These are phyloP conservation scores for Temnothorax ravouxi DNA, from an alignment of 2,888 invertebrate species.

Conservation along the genomic window DNA sequence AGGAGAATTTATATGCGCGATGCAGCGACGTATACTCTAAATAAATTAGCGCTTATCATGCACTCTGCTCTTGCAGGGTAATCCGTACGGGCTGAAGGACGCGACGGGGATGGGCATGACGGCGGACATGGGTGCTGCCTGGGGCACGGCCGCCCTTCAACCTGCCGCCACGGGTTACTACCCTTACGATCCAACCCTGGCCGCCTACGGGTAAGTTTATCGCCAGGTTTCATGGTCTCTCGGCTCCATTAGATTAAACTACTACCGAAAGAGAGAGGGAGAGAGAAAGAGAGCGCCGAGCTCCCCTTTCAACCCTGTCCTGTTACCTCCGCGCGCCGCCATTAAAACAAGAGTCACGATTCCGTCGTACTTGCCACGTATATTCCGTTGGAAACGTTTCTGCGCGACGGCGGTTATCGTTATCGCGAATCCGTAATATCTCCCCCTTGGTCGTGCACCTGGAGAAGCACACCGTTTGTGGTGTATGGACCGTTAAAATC, in stretches of 20 bases:
- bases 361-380: constrained; percentile 62
- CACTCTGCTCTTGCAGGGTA: constrained; percentile 89
- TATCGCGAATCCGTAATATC: constrained; percentile 77
- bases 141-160: constrained; percentile 96
- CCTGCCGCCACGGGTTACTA: constrained; percentile 95
- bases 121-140: constrained; percentile 94
- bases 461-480: constrained; percentile 45
- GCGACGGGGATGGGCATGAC: constrained; percentile 90
- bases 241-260: constrained; percentile 78
- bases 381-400: constrained; percentile 52
- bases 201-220: constrained; percentile 95
- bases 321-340: constrained; percentile 59
- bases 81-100: constrained; percentile 96
- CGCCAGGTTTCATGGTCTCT: constrained; percentile 78
- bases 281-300: background rate
- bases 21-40: constrained; percentile 19
- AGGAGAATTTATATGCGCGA: constrained; percentile 27
- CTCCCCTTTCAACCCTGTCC: constrained; percentile 44
- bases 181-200: constrained; percentile 96
- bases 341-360: constrained; percentile 78
- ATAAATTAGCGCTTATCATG: constrained; percentile 56
- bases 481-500: constrained; percentile 52
- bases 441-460: constrained; percentile 44
- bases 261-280: constrained; percentile 58
- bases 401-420: constrained; percentile 72